Conservation (phyloP, 2,113 vertebrate genomes). For the Pteronura brasiliensis region DNA sequence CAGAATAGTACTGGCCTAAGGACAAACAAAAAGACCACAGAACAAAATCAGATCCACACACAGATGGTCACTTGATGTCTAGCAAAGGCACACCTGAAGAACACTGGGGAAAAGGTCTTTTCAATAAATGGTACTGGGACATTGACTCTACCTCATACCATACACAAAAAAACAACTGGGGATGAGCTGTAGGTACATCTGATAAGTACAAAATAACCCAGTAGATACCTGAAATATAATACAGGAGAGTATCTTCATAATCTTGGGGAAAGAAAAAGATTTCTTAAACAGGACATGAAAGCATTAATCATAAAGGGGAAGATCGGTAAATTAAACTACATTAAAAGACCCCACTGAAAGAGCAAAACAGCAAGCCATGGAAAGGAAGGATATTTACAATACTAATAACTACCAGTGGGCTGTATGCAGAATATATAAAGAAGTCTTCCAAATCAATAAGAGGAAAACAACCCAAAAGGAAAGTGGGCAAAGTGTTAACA, state of each 20-base stretch:
- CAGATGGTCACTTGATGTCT: neutral
- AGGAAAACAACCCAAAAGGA: conserved; percentile 14
- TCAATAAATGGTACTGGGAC: neutral
- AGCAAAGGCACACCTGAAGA: neutral
- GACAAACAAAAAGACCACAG: neutral
- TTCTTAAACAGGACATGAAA: neutral
- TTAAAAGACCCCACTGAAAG: neutral
- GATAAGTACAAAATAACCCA: neutral
- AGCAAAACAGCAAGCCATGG: neutral
- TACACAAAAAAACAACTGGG: neutral
- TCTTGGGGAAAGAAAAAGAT: neutral
- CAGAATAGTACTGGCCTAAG: neutral
- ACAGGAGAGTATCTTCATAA: neutral
- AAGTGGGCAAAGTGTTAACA: neutral
- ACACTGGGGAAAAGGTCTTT: neutral
- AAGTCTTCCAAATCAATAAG: neutral
- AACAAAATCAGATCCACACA: neutral
- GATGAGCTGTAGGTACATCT: neutral
- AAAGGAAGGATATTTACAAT: neutral
- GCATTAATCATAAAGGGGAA: neutral
- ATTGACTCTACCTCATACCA: neutral
- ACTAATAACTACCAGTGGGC: neutral
- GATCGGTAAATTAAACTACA: neutral
- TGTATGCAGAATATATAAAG: neutral
- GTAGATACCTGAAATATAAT: neutral